phyloP scores from a whole-genome alignment of 2,797 vertebrate species.

The Cheirogaleus major region DNA sequence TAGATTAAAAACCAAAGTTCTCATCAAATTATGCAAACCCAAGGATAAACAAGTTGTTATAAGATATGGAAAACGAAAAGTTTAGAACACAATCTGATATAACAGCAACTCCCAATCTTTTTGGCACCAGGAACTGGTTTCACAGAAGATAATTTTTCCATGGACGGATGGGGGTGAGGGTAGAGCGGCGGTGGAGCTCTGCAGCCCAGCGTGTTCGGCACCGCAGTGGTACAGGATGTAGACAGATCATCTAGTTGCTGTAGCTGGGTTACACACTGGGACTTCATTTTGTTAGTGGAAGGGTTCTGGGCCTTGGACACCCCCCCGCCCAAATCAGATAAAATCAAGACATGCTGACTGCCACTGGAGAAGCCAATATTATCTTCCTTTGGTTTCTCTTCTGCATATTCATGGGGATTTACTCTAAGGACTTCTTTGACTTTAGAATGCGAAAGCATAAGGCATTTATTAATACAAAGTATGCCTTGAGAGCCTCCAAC shows the following conservation, averaged over 20 bases:
- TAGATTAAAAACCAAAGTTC: neutral
- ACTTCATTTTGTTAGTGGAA: neutral
- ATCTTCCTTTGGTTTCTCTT: neutral
- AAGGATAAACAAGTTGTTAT: neutral
- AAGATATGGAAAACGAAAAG: neutral
- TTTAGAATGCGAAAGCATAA: constrained; percentile 4
- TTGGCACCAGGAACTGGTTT: too few species aligned
- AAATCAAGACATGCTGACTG: neutral
- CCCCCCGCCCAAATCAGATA: neutral
- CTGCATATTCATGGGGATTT: neutral
- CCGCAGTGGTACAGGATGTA: neutral
- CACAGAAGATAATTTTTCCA: too few species aligned
- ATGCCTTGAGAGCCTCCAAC: neutral
- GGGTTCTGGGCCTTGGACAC: neutral
- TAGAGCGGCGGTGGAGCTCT: too few species aligned
- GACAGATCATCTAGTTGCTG: neutral
- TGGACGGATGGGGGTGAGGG: too few species aligned
- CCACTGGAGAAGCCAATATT: neutral
- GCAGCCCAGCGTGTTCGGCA: too few species aligned
- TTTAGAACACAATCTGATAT: neutral
- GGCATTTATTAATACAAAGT: neutral
- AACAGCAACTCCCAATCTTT: too few species aligned
- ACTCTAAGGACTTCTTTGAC: neutral
- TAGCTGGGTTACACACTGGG: neutral
- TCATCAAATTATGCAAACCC: neutral